Conservation (phyloP, 2,113 vertebrate genomes). For the Atherinomorus stipes region DNA sequence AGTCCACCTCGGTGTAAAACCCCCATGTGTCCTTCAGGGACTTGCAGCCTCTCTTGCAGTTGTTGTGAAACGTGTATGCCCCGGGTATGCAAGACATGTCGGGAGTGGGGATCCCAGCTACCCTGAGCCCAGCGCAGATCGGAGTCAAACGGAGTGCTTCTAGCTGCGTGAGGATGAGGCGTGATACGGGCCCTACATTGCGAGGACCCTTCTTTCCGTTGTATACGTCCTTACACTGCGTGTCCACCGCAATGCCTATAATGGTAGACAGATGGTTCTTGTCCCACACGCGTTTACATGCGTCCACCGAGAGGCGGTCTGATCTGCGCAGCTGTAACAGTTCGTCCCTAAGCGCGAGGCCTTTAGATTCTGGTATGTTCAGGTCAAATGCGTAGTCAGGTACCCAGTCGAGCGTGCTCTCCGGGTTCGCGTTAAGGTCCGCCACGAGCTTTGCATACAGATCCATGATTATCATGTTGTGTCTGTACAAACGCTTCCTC, state of each 20-base stretch:
- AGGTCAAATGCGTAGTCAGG: neutral
- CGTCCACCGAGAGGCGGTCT: too few species aligned
- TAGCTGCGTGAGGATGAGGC: too few species aligned
- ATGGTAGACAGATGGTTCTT: too few species aligned
- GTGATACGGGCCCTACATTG: too few species aligned
- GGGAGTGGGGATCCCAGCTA: neutral
- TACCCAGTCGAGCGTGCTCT: neutral
- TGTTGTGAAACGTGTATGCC: conserved; percentile 11
- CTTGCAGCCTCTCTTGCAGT: neutral
- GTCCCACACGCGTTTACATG: too few species aligned
- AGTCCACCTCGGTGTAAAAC: conserved; percentile 10
- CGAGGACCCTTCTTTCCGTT: too few species aligned
- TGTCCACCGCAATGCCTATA: too few species aligned
- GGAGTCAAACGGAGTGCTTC: too few species aligned
- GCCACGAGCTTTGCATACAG: neutral
- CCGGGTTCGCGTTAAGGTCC: neutral
- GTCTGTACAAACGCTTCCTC: fast-evolving
- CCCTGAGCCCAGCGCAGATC: too few species aligned
- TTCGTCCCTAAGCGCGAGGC: fast-evolving
- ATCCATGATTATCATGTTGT: conserved; percentile 35
- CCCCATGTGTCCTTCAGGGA: neutral
- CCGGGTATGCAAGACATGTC: too few species aligned
- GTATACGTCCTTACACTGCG: too few species aligned
- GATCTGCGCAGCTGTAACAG: neutral
- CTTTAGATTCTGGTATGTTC: neutral